These are phyloP conservation scores for Papilio aristodemus DNA, from an alignment of 1,140 invertebrate genomes.

Conservation along the genomic window DNA sequence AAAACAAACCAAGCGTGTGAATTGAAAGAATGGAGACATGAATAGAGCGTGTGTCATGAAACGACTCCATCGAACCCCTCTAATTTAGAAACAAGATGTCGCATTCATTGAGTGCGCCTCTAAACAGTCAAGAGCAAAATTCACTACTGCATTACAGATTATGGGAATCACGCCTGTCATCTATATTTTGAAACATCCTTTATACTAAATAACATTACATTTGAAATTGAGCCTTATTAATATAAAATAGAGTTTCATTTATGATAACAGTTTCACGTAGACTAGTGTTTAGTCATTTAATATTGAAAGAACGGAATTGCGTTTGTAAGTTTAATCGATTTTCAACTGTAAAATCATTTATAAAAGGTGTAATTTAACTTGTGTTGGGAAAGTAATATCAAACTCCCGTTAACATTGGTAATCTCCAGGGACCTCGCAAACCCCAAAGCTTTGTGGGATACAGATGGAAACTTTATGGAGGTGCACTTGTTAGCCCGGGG, in stretches of 20 bases:
- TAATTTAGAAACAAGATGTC: slow-evolving; percentile 71
- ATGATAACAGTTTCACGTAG: not conserved
- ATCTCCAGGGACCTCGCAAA: slow-evolving; percentile 58
- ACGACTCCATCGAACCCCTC: slow-evolving; percentile 43
- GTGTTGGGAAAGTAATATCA: slow-evolving; percentile 51
- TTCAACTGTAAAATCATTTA: slow-evolving; percentile 25
- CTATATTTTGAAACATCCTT: slow-evolving; percentile 39
- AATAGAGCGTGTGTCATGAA: slow-evolving; percentile 13
- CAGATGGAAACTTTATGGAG: slow-evolving; percentile 70
- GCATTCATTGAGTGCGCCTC: slow-evolving; percentile 47
- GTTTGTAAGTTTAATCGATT: slow-evolving; percentile 32
- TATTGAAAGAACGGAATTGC: slow-evolving; percentile 40
- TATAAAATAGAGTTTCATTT: slow-evolving; percentile 35
- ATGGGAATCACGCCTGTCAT: slow-evolving; percentile 70
- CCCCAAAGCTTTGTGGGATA: slow-evolving; percentile 69
- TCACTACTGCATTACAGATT: slow-evolving; percentile 68
- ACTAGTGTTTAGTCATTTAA: slow-evolving; percentile 21
- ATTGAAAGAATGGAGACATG: slow-evolving; percentile 36
- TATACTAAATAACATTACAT: not conserved
- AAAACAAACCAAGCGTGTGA: slow-evolving; percentile 46
- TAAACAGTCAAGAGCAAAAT: slow-evolving; percentile 73
- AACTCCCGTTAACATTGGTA: slow-evolving; percentile 59
- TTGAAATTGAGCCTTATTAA: slow-evolving; percentile 37
- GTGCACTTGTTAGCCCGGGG: slow-evolving; percentile 68
- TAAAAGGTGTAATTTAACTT: slow-evolving; percentile 35